A percentile compares a stretch with the other conserved stretches of the same genome.
Evolutionary conservation across 2,888 invertebrate species (phyloP).

Genomic region (Agrochola lota): DNA sequence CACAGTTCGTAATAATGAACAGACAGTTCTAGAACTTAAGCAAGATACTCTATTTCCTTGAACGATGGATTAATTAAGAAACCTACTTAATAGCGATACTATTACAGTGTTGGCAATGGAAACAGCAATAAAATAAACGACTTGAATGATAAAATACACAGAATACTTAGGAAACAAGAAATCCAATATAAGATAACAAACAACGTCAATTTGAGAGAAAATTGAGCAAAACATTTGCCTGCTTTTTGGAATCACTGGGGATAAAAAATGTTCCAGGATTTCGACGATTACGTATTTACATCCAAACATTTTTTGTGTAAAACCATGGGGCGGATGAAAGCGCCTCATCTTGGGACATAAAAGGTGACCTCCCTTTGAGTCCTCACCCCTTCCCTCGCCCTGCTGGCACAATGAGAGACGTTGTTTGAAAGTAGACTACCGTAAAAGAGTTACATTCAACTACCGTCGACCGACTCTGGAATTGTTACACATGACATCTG

Average conservation of each 20-base stretch:
- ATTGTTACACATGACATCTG: conserved; percentile 52
- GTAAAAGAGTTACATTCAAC: conserved; percentile 72
- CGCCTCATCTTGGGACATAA: conserved; percentile 69
- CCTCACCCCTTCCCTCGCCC: conserved; percentile 19
- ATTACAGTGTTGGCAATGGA: neutral
- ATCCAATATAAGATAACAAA: conserved; percentile 25
- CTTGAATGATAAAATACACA: neutral
- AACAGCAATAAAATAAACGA: neutral
- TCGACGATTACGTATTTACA: conserved; percentile 45
- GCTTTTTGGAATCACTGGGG: conserved; percentile 16
- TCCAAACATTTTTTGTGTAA: conserved; percentile 46
- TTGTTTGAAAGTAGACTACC: conserved; percentile 77
- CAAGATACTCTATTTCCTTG: conserved; percentile 7
- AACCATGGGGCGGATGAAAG: conserved; percentile 49
- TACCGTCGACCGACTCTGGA: conserved; percentile 50
- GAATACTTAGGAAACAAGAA: conserved; percentile 19
- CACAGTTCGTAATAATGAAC: conserved; percentile 30
- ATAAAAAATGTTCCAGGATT: conserved; percentile 13
- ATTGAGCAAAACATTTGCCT: conserved; percentile 1
- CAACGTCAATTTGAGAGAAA: conserved; percentile 11
- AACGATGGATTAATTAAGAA: conserved; percentile 36
- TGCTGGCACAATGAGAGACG: conserved; percentile 64
- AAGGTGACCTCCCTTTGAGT: conserved; percentile 79
- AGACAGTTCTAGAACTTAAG: conserved; percentile 14
- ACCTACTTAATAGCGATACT: neutral